Evolutionary conservation across 1,140 invertebrate genomes (phyloP).

Genomic region (Drosophila sp.): DNA sequence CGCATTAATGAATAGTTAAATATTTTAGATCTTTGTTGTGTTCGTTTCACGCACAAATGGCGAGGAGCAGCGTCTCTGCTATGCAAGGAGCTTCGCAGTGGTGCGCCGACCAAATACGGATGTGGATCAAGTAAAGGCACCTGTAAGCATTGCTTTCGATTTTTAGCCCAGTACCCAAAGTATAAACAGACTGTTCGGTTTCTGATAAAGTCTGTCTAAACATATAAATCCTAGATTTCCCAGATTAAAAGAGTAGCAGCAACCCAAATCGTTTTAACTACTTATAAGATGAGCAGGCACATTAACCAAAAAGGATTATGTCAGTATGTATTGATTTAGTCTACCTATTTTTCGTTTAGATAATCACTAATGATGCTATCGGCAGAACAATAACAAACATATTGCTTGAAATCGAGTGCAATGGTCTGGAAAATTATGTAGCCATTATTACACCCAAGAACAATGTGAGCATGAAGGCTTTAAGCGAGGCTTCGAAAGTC

Average conservation of each 20-base stretch:
- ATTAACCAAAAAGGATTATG: too few species aligned
- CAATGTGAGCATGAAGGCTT: not conserved
- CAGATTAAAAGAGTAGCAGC: too few species aligned
- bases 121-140: not conserved
- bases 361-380: conserved; percentile 26
- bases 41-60: conserved; percentile 31
- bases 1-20: not conserved
- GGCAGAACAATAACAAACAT: conserved; percentile 26
- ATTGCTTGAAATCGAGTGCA: conserved; percentile 36
- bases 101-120: not conserved
- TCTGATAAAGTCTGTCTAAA: too few species aligned
- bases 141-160: conserved; percentile 7
- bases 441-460: conserved; percentile 22
- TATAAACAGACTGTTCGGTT: too few species aligned
- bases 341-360: too few species aligned
- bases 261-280: too few species aligned
- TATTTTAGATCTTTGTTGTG: conserved; percentile 24
- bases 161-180: not conserved
- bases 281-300: too few species aligned
- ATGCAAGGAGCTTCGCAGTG: conserved; percentile 28
- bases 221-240: too few species aligned
- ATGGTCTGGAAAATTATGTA: conserved; percentile 39
- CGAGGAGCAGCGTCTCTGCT: conserved; percentile 37
- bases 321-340: too few species aligned
- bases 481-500: conserved; percentile 13